Conservation (phyloP, 2,888 invertebrate genomes). For the Watsonalla binaria region DNA sequence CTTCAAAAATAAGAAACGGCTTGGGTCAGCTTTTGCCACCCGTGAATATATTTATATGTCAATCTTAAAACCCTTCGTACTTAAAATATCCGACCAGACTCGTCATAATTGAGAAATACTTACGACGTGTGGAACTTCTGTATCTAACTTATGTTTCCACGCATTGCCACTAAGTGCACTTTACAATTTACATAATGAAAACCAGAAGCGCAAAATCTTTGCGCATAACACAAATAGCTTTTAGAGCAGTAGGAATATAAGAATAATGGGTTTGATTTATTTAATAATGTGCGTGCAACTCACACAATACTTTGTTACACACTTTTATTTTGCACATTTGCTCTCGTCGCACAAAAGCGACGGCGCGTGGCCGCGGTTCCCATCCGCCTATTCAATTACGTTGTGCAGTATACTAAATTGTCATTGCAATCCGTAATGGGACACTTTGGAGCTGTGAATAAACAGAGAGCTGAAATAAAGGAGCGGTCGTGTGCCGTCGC, state of each 20-base stretch:
- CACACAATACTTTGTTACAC: constrained; percentile 58
- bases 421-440: constrained; percentile 68
- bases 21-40: not conserved
- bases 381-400: constrained; percentile 74
- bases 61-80: constrained; percentile 23
- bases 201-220: constrained; percentile 45
- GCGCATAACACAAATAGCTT: constrained; percentile 45
- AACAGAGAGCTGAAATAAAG: constrained; percentile 60
- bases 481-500: constrained; percentile 67
- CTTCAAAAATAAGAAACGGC: constrained; percentile 10
- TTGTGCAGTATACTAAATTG: constrained; percentile 59
- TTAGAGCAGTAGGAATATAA: constrained; percentile 34
- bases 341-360: constrained; percentile 39
- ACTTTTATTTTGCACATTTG: constrained; percentile 63
- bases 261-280: constrained; percentile 49
- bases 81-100: constrained; percentile 22
- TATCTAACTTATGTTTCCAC: constrained; percentile 37
- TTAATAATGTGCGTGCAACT: constrained; percentile 46
- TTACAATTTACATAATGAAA: constrained; percentile 68
- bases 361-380: constrained; percentile 66
- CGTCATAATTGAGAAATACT: constrained; percentile 25
- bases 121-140: constrained; percentile 40
- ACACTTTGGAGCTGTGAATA: constrained; percentile 62
- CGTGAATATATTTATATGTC: constrained; percentile 6
- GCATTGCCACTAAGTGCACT: constrained; percentile 55